Evolutionary conservation across 2,888 invertebrate genomes (phyloP).

Genomic region (Alloplasta piceator): DNA sequence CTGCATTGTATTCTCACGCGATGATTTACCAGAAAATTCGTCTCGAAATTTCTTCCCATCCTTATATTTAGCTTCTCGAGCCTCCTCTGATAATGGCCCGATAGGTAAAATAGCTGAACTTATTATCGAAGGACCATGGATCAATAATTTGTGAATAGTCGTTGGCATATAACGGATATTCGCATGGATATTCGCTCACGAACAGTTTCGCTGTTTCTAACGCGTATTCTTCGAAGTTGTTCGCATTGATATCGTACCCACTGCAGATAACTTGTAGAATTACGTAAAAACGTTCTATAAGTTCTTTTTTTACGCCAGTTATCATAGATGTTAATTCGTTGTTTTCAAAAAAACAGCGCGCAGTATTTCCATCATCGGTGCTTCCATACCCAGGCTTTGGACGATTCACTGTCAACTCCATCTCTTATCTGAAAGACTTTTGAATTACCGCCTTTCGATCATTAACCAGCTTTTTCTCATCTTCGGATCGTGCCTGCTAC

Average conservation of each 20-base stretch:
- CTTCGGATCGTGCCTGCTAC: too few species aligned
- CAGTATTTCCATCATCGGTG: slow-evolving; percentile 68
- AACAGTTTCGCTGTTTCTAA: too few species aligned
- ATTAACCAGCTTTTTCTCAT: slow-evolving; percentile 27
- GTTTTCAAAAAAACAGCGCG: slow-evolving; percentile 66
- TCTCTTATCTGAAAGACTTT: slow-evolving; percentile 40
- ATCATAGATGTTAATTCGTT: slow-evolving; percentile 50
- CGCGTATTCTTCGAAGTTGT: slow-evolving; percentile 11
- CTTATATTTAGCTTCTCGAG: too few species aligned
- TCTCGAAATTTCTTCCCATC: too few species aligned
- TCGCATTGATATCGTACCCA: slow-evolving; percentile 46
- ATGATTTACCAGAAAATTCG: too few species aligned
- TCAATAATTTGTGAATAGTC: too few species aligned
- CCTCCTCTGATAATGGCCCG: too few species aligned
- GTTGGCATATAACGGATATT: too few species aligned
- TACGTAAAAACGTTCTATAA: slow-evolving; percentile 52
- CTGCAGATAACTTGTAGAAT: slow-evolving; percentile 54
- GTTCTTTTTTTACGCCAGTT: slow-evolving; percentile 56
- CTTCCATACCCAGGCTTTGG: slow-evolving; percentile 63
- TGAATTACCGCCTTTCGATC: slow-evolving; percentile 51
- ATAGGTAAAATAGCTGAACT: too few species aligned
- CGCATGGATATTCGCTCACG: too few species aligned
- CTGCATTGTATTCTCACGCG: too few species aligned
- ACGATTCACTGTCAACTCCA: slow-evolving; percentile 60
- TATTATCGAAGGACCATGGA: too few species aligned